phyloP scores from a whole-genome alignment of 2,888 invertebrate species.

The Melanotus villosus region DNA sequence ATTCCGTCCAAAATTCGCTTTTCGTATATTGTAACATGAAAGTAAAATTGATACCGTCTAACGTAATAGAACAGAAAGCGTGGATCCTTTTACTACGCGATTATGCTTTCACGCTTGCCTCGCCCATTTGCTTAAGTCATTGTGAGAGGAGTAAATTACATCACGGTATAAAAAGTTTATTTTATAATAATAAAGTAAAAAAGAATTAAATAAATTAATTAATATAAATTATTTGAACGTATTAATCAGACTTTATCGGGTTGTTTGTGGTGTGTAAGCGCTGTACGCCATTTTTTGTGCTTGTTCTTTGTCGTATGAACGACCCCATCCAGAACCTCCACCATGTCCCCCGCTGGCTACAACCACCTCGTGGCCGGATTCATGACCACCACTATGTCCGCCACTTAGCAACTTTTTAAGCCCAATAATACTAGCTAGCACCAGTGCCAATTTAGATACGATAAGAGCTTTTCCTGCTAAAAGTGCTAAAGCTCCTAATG shows the following conservation, averaged over 20 bases:
- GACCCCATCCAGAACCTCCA: constrained; percentile 81
- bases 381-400: constrained; percentile 72
- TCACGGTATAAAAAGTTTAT: constrained; percentile 29
- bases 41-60: constrained; percentile 49
- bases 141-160: not conserved
- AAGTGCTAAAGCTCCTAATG: constrained; percentile 85
- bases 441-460: constrained; percentile 86
- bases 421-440: constrained; percentile 87
- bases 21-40: constrained; percentile 40
- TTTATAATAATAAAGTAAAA: constrained; percentile 35
- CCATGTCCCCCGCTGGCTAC: constrained; percentile 71
- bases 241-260: constrained; percentile 41
- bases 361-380: constrained; percentile 78
- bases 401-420: constrained; percentile 85
- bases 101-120: constrained; percentile 6
- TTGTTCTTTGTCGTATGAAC: constrained; percentile 69
- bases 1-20: constrained; percentile 38
- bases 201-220: constrained; percentile 61
- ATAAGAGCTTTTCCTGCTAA: constrained; percentile 89
- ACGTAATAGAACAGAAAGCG: constrained; percentile 43
- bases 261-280: constrained; percentile 64
- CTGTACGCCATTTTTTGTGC: constrained; percentile 75
- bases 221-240: constrained; percentile 51
- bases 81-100: not conserved
- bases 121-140: not conserved